A percentile compares a stretch with the other conserved stretches of the same genome.
Evolutionary conservation across 92 coral and sea anemone genomes (phyloP).

Genomic region (Porites divaricata): DNA sequence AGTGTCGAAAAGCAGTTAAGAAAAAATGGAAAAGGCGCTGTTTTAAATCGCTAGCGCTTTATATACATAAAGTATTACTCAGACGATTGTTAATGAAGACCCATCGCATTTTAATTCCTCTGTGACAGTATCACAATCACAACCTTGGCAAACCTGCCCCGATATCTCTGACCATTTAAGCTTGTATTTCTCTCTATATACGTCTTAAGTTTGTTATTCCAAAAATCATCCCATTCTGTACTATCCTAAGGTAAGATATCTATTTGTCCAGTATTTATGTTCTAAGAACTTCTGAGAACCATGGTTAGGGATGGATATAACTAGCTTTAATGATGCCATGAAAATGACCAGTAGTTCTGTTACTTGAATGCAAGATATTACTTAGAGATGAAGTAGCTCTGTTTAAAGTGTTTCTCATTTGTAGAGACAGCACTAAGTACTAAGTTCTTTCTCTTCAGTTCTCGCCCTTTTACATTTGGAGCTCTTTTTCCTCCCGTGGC

Average conservation of each 20-base stretch:
- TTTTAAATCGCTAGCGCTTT: too few species aligned
- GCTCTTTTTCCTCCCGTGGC: too few species aligned
- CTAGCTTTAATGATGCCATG: neutral
- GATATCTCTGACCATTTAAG: neutral
- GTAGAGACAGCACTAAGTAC: too few species aligned
- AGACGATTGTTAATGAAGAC: neutral
- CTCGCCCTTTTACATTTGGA: too few species aligned
- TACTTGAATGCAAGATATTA: neutral
- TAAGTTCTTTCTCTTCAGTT: too few species aligned
- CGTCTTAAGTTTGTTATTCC: conserved; percentile 71
- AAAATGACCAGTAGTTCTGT: neutral
- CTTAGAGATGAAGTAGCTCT: neutral
- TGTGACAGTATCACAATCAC: conserved; percentile 49
- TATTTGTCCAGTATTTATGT: conserved; percentile 71
- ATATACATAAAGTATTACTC: neutral
- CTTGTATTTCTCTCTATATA: conserved; percentile 43
- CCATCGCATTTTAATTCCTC: conserved; percentile 64
- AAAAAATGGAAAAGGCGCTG: too few species aligned
- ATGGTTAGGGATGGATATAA: conserved; percentile 50
- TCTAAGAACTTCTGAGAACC: conserved; percentile 57
- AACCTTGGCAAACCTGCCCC: conserved; percentile 33
- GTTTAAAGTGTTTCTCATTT: too few species aligned
- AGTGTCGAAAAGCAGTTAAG: too few species aligned
- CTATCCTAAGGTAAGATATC: conserved; percentile 64
- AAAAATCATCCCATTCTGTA: conserved; percentile 86